Conservation (phyloP, 2,797 vertebrate species). For the Adelosebastes latens region DNA sequence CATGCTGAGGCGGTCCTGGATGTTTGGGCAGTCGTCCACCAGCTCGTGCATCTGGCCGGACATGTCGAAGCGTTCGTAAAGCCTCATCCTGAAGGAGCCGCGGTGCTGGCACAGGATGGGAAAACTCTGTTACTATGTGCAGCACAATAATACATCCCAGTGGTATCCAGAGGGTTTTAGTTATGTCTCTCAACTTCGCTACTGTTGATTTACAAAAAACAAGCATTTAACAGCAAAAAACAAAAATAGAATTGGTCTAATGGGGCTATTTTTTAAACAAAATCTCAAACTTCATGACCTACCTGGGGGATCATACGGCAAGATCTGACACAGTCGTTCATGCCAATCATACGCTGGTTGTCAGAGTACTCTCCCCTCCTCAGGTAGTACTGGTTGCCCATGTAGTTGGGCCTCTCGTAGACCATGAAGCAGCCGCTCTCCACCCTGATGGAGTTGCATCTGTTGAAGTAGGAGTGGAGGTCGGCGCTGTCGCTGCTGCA, state of each 20-base stretch:
- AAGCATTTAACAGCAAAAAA: neutral
- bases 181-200: neutral
- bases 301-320: constrained; percentile 81
- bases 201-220: neutral
- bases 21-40: constrained; percentile 77
- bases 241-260: neutral
- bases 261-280: no score
- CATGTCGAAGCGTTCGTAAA: constrained; percentile 78
- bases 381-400: constrained; percentile 83
- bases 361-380: constrained; percentile 81
- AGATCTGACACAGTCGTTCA: constrained; percentile 77
- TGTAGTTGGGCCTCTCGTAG: constrained; percentile 81
- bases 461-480: constrained; percentile 81
- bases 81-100: constrained; percentile 77
- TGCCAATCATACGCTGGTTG: constrained; percentile 79
- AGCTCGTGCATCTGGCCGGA: constrained; percentile 83
- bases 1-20: constrained; percentile 79
- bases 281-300: neutral
- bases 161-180: neutral
- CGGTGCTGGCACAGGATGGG: constrained; percentile 57
- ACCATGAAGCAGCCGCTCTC: constrained; percentile 84
- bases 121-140: neutral
- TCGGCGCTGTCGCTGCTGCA: constrained; percentile 81
- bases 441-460: constrained; percentile 83
- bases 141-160: neutral